These are phyloP conservation scores for Hybos culiciformis DNA, from an alignment of 2,888 invertebrate genomes.

Conservation along the genomic window DNA sequence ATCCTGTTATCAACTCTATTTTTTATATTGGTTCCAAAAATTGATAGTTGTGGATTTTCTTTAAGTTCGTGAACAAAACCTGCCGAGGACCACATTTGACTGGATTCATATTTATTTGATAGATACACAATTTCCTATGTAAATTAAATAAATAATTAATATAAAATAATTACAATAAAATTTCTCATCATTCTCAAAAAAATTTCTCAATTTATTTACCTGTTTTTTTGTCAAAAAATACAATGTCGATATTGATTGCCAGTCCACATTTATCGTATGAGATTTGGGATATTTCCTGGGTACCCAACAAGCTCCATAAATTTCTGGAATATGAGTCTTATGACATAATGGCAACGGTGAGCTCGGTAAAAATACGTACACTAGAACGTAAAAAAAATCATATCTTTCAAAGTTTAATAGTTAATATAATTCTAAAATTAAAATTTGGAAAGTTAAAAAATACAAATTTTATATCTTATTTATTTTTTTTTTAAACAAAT, in stretches of 20 bases:
- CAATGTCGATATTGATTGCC: slow-evolving; percentile 48
- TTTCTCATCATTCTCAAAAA: background rate
- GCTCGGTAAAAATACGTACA: slow-evolving; percentile 48
- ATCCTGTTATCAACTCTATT: slow-evolving; percentile 21
- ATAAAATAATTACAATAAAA: slow-evolving; percentile 4
- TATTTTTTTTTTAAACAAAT: too few relatives aligned
- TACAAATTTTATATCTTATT: too few relatives aligned
- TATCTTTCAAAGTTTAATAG: background rate
- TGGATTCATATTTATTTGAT: slow-evolving; percentile 33
- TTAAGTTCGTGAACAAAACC: slow-evolving; percentile 23
- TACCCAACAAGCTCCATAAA: slow-evolving; percentile 42
- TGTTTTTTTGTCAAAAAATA: slow-evolving; percentile 47
- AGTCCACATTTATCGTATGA: slow-evolving; percentile 36
- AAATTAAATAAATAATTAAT: slow-evolving; percentile 7
- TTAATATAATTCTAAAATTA: background rate
- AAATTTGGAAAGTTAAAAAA: background rate
- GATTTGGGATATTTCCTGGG: slow-evolving; percentile 39
- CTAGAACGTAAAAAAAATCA: slow-evolving; percentile 30
- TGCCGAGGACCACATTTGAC: slow-evolving; percentile 29
- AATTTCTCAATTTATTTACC: slow-evolving; percentile 28
- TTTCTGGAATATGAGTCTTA: slow-evolving; percentile 36
- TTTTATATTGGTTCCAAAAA: slow-evolving; percentile 37
- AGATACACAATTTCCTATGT: slow-evolving; percentile 38
- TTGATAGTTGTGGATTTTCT: slow-evolving; percentile 31
- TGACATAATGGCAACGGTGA: slow-evolving; percentile 42